Evolutionary conservation across 2,888 invertebrate genomes (phyloP).

Genomic region (Metacarcinus magister): DNA sequence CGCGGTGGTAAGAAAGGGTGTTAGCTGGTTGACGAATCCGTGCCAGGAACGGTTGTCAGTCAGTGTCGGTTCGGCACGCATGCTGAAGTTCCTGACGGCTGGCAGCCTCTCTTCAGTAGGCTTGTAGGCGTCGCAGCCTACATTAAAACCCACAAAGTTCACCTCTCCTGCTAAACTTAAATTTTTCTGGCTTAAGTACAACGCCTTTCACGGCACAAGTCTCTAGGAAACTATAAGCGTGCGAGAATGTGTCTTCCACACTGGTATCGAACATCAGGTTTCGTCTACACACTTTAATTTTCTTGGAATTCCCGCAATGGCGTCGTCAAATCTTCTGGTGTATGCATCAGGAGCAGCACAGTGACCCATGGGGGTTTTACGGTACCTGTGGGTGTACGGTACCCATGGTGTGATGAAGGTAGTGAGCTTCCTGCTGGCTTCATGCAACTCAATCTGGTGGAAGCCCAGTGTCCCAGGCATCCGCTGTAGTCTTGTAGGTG

Average conservation of each 20-base stretch:
- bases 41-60: constrained; percentile 12
- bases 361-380: not conserved
- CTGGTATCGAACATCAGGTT: not conserved
- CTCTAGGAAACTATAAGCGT: not conserved
- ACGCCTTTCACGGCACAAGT: constrained; percentile 33
- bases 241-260: constrained; percentile 13
- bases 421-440: not conserved
- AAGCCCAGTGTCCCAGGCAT: constrained; percentile 19
- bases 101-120: constrained; percentile 30
- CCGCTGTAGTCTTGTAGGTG: constrained; percentile 47
- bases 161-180: constrained; percentile 37
- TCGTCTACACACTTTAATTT: not conserved
- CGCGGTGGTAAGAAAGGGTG: not conserved
- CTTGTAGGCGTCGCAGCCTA: constrained; percentile 32
- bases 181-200: not conserved
- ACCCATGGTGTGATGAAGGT: constrained; percentile 13
- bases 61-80: constrained; percentile 10
- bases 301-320: too few relatives aligned
- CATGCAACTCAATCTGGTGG: constrained; percentile 1
- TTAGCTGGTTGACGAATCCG: constrained; percentile 37
- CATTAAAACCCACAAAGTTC: not conserved
- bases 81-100: constrained; percentile 11
- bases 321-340: too few relatives aligned
- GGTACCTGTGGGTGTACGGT: not conserved
- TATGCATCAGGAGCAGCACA: too few relatives aligned